Percentiles rank a stretch among this genome's conserved stretches.
These are phyloP conservation scores for Antedon bifida DNA, from an alignment of 35 echinoderm and acorn worm genomes.

Conservation along the genomic window DNA sequence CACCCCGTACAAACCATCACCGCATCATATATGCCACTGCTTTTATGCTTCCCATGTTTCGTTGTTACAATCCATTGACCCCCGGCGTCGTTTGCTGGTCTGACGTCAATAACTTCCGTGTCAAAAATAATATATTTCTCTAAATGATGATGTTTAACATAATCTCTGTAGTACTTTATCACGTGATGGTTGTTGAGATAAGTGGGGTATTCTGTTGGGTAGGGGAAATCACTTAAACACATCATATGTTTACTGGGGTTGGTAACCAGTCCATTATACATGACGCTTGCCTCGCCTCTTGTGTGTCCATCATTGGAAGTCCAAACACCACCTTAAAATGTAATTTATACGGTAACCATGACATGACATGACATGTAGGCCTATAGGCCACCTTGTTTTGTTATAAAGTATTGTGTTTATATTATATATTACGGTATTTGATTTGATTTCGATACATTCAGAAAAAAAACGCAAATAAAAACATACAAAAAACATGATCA, in stretches of 20 bases:
- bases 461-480: too few relatives aligned
- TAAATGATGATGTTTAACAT: conserved; percentile 46
- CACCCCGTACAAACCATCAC: conserved; percentile 76
- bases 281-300: conserved; percentile 19
- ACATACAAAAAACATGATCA: too few relatives aligned
- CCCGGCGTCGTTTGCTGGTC: conserved; percentile 17
- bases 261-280: conserved; percentile 59
- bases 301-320: conserved; percentile 31
- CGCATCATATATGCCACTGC: conserved; percentile 32
- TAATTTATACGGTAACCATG: conserved; percentile 41
- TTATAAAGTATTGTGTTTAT: conserved; percentile 43
- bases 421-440: conserved; percentile 39
- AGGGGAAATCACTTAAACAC: conserved; percentile 81
- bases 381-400: conserved; percentile 55
- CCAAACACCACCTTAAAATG: conserved; percentile 66
- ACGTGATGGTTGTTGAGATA: conserved; percentile 39
- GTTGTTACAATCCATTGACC: conserved; percentile 52
- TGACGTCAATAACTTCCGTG: conserved; percentile 35
- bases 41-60: not conserved
- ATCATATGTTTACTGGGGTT: conserved; percentile 88
- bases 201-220: conserved; percentile 30
- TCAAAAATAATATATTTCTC: conserved; percentile 65
- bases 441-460: too few relatives aligned
- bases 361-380: conserved; percentile 44
- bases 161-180: conserved; percentile 47